phyloP scores from a whole-genome alignment of 1,140 invertebrate genomes.

The Rhyzopertha dominica region DNA sequence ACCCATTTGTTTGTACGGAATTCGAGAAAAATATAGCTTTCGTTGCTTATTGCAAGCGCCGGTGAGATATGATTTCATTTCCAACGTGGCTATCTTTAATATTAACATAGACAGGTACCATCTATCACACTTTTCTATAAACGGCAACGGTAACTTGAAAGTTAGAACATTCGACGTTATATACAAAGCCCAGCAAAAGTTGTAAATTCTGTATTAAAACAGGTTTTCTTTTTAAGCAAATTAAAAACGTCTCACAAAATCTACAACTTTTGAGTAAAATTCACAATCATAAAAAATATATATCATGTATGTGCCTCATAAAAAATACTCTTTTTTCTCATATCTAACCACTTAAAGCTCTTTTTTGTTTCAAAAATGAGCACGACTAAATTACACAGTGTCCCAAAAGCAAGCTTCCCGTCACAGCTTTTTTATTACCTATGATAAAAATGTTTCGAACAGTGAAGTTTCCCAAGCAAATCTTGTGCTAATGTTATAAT shows the following conservation, averaged over 20 bases:
- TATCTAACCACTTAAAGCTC: constrained; percentile 27
- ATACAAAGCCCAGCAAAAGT: constrained; percentile 11
- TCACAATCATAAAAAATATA: constrained; percentile 20
- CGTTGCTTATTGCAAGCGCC: too few relatives aligned
- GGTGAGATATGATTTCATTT: too few relatives aligned
- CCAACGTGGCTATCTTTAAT: too few relatives aligned
- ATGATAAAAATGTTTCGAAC: constrained; percentile 9
- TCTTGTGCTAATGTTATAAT: too few relatives aligned
- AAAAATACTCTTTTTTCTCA: constrained; percentile 25
- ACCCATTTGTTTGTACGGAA: too few relatives aligned
- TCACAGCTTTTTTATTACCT: constrained; percentile 6
- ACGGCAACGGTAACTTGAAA: constrained; percentile 27
- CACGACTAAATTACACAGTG: constrained; percentile 12
- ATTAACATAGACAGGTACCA: constrained; percentile 30
- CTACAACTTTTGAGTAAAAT: constrained; percentile 19
- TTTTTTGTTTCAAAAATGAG: constrained; percentile 17
- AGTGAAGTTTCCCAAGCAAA: too few relatives aligned
- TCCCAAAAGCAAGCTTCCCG: neutral
- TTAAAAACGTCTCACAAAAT: constrained; percentile 24
- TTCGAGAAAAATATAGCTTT: too few relatives aligned
- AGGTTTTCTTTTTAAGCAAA: constrained; percentile 7
- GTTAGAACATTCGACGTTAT: constrained; percentile 7
- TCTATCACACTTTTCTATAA: constrained; percentile 35
- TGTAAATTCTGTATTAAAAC: constrained; percentile 21
- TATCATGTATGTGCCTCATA: constrained; percentile 33